A percentile compares a stretch with the other conserved stretches of the same genome.
These are phyloP conservation scores for Drosophila macrospina DNA, from an alignment of 2,888 invertebrate species.

Conservation along the genomic window DNA sequence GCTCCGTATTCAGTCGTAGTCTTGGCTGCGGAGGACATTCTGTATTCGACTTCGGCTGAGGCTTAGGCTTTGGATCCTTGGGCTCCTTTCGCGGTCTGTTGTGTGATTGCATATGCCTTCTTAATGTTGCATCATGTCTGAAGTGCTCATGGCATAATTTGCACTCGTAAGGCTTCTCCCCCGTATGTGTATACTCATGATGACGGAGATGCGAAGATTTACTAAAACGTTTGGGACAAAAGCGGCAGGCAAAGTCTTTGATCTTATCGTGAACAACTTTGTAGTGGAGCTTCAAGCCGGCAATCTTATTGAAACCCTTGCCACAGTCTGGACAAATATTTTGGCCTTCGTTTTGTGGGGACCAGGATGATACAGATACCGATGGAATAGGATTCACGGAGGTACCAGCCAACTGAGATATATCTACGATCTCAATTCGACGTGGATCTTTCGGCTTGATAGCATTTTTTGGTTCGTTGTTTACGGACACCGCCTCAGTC, in stretches of 20 bases:
- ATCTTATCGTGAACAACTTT: constrained; percentile 84
- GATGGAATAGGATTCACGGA: constrained; percentile 81
- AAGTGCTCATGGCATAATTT: constrained; percentile 80
- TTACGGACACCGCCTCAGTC: background rate
- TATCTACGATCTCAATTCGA: constrained; percentile 63
- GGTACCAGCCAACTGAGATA: constrained; percentile 82
- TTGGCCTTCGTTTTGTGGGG: constrained; percentile 82
- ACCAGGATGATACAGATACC: constrained; percentile 81
- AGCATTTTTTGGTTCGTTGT: background rate
- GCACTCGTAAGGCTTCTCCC: constrained; percentile 83
- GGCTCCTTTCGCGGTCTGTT: constrained; percentile 61
- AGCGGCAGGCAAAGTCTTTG: constrained; percentile 82
- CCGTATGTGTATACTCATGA: constrained; percentile 84
- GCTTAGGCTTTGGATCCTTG: constrained; percentile 23
- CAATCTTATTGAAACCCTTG: constrained; percentile 81
- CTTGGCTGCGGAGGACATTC: constrained; percentile 4
- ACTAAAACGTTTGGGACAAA: constrained; percentile 83
- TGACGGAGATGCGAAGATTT: constrained; percentile 83
- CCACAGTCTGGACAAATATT: constrained; percentile 83
- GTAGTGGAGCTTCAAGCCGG: constrained; percentile 82
- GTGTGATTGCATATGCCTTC: constrained; percentile 82
- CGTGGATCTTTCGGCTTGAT: constrained; percentile 44
- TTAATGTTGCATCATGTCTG: constrained; percentile 81
- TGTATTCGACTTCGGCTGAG: background rate
- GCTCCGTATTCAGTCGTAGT: constrained; percentile 28